Base-by-base conservation (phyloP, 2,797 vertebrate species). In the Nannoperca obscura region DNA sequence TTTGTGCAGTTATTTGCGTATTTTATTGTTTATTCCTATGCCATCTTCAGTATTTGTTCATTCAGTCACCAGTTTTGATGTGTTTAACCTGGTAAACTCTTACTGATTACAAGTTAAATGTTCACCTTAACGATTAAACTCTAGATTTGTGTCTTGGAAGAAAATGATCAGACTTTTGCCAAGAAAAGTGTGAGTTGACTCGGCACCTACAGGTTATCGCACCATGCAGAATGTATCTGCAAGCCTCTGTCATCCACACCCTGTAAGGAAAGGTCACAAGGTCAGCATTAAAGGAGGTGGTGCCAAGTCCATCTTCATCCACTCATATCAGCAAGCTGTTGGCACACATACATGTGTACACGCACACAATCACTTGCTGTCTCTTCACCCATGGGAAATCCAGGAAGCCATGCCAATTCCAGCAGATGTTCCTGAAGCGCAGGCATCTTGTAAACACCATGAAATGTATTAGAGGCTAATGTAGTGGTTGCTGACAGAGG, bases 391-490 rank as follows among this genome's bases (percentile, higher is more conserved):
- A 78, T 77, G 90, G 90, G 91, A 91, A 88, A 92, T 88, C 77
- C 80, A 86, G 76, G 75, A 78, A 78, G 36, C 64, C 59, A 30
- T 90, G 93, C 94, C 94, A 95, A 92, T 81, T 89, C 74, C 83
- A 89, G 78, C 92, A 95, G 93, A 94, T 94, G 94, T 95, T 94
- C 87, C 86, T 89, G 84, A 93, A 90, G 86, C 55, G 52, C 82
- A 92, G 86, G 91, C 91, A 93, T 93, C 91, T 92, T 93, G 92
- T 93, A 93, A 94, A 94, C 93, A 94, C 86, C 82, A 64, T 87
- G 89, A 91, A 82, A 91, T 92, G 77, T 91, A 88, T 90, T 91
- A 71, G 83, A 89, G 83, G 81, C 79, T 93, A 92, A 93, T 92
- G 88, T 88, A 82, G 82, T 78, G 86, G 77, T 78, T 70, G 69